Conservation (phyloP, 2,888 invertebrate species). For the Metalampra italica region DNA sequence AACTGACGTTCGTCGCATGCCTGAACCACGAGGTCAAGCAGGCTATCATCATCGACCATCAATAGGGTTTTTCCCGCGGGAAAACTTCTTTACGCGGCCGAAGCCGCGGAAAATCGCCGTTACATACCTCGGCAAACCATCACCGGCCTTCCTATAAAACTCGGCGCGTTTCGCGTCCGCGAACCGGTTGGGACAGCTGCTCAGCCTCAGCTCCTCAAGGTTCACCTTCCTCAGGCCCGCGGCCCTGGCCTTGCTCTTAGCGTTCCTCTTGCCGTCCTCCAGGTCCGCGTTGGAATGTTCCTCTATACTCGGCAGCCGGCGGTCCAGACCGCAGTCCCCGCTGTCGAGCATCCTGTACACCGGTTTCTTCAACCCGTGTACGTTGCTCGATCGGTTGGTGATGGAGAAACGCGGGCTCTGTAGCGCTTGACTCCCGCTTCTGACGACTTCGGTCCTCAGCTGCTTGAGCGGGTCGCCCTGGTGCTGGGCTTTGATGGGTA, state of each 20-base stretch:
- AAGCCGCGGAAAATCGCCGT: no score
- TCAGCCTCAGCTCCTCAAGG: conserved; percentile 34
- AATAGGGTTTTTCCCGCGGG: no score
- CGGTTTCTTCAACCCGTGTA: conserved; percentile 31
- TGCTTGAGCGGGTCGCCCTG: neutral
- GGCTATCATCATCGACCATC: no score
- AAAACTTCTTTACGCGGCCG: no score
- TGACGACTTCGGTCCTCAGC: conserved; percentile 7
- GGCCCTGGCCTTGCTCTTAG: conserved; percentile 22
- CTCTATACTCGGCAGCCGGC: conserved; percentile 58
- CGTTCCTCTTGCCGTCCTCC: conserved; percentile 26
- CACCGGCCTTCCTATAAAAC: conserved; percentile 55
- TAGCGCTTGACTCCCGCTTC: conserved; percentile 6
- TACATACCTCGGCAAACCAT: conserved; percentile 51
- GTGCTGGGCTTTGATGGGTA: neutral
- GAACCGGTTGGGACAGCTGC: conserved; percentile 40
- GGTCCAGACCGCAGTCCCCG: conserved; percentile 48
- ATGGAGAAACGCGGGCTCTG: conserved; percentile 17
- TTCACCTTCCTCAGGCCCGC: conserved; percentile 34
- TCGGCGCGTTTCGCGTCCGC: conserved; percentile 41
- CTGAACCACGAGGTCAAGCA: no score
- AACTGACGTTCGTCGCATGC: no score
- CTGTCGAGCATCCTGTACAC: conserved; percentile 45
- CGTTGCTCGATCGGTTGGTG: conserved; percentile 15
- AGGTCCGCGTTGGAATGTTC: conserved; percentile 56